Percentiles rank a stretch among this genome's conserved stretches.
Conservation (phyloP, 1,140 invertebrate genomes). For the Drosophila rufa region DNA sequence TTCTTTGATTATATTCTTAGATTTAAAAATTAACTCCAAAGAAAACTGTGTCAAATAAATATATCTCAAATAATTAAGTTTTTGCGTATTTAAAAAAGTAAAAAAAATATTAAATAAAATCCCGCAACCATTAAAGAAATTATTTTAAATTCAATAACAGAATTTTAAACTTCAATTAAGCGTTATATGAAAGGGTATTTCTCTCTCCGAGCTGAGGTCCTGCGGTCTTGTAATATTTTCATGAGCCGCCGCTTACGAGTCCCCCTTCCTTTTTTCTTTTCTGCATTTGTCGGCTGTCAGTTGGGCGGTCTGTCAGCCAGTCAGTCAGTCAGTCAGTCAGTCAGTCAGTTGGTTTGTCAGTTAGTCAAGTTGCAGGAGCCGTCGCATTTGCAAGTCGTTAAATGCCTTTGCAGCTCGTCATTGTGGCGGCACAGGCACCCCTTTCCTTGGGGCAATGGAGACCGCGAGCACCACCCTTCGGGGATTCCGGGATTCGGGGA, state of each 20-base stretch:
- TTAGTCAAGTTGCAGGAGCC: slow-evolving; percentile 39
- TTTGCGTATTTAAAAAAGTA: too few relatives aligned
- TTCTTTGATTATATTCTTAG: too few relatives aligned
- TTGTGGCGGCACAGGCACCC: slow-evolving; percentile 39
- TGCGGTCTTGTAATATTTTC: slow-evolving; percentile 22
- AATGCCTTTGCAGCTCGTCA: slow-evolving; percentile 77
- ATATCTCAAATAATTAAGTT: too few relatives aligned
- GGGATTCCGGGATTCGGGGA: neutral
- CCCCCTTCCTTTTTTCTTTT: slow-evolving; percentile 7
- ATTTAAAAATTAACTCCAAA: neutral
- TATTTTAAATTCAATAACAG: too few relatives aligned
- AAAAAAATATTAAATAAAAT: too few relatives aligned
- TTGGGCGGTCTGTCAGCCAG: slow-evolving; percentile 57
- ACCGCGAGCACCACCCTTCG: neutral
- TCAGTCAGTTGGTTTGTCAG: slow-evolving; percentile 24
- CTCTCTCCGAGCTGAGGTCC: neutral
- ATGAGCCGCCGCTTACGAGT: slow-evolving; percentile 20
- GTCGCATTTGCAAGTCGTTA: slow-evolving; percentile 79
- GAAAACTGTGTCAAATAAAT: too few relatives aligned
- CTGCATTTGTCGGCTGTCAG: slow-evolving; percentile 74
- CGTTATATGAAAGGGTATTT: slow-evolving; percentile 4
- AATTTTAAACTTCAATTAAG: neutral
- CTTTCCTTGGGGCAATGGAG: slow-evolving; percentile 15
- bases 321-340: slow-evolving; percentile 8
- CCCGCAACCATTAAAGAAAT: too few relatives aligned